Percentiles rank a stretch among this genome's conserved stretches.
These are phyloP conservation scores for Ecliptopera silaceata DNA, from an alignment of 2,888 invertebrate species.

Conservation along the genomic window DNA sequence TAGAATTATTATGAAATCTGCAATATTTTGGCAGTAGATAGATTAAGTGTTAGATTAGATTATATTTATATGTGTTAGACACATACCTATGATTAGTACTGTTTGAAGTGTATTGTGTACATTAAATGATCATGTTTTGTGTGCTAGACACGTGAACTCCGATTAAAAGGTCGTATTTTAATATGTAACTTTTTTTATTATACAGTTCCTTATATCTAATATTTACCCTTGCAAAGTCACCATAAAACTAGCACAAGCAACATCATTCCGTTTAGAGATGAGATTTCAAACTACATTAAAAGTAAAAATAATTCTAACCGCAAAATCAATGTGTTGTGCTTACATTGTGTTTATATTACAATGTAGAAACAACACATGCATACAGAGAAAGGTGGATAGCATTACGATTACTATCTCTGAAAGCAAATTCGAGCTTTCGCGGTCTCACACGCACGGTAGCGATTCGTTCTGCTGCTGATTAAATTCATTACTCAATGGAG, in stretches of 20 bases:
- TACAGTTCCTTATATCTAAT: not conserved
- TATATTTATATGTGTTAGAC: slow-evolving; percentile 51
- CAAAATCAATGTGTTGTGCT: too few species aligned
- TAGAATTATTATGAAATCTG: slow-evolving; percentile 7
- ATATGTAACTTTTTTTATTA: slow-evolving; percentile 1
- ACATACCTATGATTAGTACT: slow-evolving; percentile 41
- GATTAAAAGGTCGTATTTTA: slow-evolving; percentile 30
- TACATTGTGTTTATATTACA: too few species aligned
- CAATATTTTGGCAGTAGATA: slow-evolving; percentile 23
- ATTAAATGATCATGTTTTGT: slow-evolving; percentile 30
- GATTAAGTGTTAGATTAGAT: slow-evolving; percentile 27
- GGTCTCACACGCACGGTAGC: slow-evolving; percentile 35
- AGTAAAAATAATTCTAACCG: not conserved
- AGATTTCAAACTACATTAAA: not conserved
- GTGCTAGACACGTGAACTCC: slow-evolving; percentile 41
- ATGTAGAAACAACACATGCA: slow-evolving; percentile 9
- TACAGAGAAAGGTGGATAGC: slow-evolving; percentile 15
- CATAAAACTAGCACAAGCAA: not conserved
- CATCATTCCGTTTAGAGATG: not conserved
- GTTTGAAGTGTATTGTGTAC: slow-evolving; percentile 24
- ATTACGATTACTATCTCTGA: slow-evolving; percentile 27
- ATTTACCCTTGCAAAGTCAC: not conserved
- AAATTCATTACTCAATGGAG: slow-evolving; percentile 48
- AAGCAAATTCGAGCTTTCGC: slow-evolving; percentile 32
- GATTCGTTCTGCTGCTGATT: slow-evolving; percentile 50